Evolutionary conservation across 2,888 invertebrate species (phyloP), one percentile per base, ranked within the genome.

Genomic region (Sminthurides aquaticus): DNA sequence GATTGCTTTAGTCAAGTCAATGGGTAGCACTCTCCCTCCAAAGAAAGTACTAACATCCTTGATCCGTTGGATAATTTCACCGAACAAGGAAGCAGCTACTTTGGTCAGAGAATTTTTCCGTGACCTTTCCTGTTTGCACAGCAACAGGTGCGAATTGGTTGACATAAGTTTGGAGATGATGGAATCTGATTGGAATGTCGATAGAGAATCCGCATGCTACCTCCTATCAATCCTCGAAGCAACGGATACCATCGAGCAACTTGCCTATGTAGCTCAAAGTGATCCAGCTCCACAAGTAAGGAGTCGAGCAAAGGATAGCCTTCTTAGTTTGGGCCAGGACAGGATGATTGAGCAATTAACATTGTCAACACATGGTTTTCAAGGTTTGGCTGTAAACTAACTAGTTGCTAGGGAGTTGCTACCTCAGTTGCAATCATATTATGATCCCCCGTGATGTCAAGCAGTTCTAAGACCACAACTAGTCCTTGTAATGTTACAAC

Each of bases 321-420:
- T 72, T 26, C 2, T 68, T 11, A n/a, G 60, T 11, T 59, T 67
- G 22, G 68, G 63, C 25, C 68, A 67, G 34, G 69, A 62, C 27
- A 18, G 52, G 48, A 66, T 71, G 49, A 63, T 64, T 26, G 66
- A 67, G 29, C 69, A 71, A 29, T 28, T 70, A 20, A 69, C 69
- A 24, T 48, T 71, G 18, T 70, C 64, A 26, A 67, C 67, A 29
- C 67, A 71, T 63, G 71, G 71, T 28, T 71, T 71, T 57, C 71
- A 71, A 59, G 71, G 71, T 18, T 62, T 69, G 3, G 66, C 64
- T 15, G 64, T 68, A 29, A 60, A 67, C 48, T 64, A 60, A 59
- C n/a, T 25, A 56, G 29, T 25, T 57, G 28, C 43, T 8, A 43
- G 15, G 15, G 43, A 11, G 15, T 11, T 15, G 15, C 11, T 43